Conservation (phyloP, 2,113 vertebrate species). For the Alces alces region DNA sequence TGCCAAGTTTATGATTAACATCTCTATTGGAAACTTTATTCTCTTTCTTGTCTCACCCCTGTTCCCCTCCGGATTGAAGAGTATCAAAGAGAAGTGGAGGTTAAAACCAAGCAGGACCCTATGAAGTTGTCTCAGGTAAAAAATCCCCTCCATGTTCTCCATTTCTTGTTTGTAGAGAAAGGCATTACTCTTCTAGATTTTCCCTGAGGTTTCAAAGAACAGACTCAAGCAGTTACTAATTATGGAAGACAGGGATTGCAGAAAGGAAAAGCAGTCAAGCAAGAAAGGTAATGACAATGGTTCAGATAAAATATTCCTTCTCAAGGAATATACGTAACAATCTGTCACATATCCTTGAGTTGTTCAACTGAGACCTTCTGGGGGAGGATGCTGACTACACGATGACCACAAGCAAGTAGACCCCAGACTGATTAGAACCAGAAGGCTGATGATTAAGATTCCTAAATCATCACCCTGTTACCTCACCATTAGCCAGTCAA, state of each 20-base stretch:
- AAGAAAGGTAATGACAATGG: not conserved
- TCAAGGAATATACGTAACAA: not conserved
- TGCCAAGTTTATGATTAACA: not conserved
- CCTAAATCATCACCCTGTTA: not conserved
- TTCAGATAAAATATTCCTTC: not conserved
- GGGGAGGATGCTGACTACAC: not conserved
- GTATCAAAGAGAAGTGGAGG: not conserved
- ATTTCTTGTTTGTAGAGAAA: not conserved
- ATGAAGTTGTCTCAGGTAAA: not conserved
- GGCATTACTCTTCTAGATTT: not conserved
- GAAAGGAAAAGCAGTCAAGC: not conserved
- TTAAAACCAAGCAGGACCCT: not conserved
- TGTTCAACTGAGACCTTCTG: not conserved
- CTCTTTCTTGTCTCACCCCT: not conserved
- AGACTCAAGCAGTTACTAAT: not conserved
- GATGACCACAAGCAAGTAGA: not conserved
- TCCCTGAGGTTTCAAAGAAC: not conserved
- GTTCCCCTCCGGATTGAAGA: not conserved
- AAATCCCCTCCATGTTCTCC: not conserved
- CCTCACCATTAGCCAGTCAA: not conserved
- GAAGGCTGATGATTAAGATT: not conserved
- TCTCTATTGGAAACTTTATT: not conserved
- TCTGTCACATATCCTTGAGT: not conserved
- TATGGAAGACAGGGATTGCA: not conserved
- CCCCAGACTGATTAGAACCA: not conserved